Evolutionary conservation across 2,888 invertebrate species (phyloP), one percentile per base, ranked within the genome.

Genomic region (Dermolepida albohirtum): DNA sequence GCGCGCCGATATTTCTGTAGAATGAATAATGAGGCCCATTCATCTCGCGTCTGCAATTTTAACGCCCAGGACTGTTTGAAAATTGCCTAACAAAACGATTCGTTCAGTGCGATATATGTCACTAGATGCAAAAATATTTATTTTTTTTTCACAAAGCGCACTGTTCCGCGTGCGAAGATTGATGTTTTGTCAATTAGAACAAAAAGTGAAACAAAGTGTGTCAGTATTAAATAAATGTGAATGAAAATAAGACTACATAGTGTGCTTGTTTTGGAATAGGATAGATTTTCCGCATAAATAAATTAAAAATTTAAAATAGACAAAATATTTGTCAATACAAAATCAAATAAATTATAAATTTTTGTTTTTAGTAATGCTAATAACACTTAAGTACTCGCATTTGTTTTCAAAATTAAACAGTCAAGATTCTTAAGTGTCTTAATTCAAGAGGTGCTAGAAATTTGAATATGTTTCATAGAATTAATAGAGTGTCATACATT

Each of bases 51-150:
- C 47, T 59, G 59, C 59, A 44, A 59, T 59, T 59, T 59, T 59
- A 59, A 59, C 47, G 59, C 59, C 59, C 44, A 43, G 44, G 59
- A 59, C 59, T 59, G 59, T 59, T 59, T 29, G 59, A 59, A 59
- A 59, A 59, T 59, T 59, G 59, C 59, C 59, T 59, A 59, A 59
- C 59, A 59, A 59, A 59, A 59, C 59, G 59, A 59, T 44, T 44
- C 59, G 59, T 59, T 41, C 59, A 22, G 47, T 14, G 59, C 47
- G 27, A 29, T 59, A 44, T 27, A 59, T 59, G 59, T 59, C 59
- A 16, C 59, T 44, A 47, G 59, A 59, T 59, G 44, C 59, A 29
- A 59, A 59, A 59, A 44, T 59, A 59, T 59, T 59, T 59, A 44
- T 59, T 59, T 47, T 44, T 44, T 55, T 17, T 40, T 16, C 40